Evolutionary conservation across 1,140 invertebrate species (phyloP).

Genomic region (Drosophila mojavensis): DNA sequence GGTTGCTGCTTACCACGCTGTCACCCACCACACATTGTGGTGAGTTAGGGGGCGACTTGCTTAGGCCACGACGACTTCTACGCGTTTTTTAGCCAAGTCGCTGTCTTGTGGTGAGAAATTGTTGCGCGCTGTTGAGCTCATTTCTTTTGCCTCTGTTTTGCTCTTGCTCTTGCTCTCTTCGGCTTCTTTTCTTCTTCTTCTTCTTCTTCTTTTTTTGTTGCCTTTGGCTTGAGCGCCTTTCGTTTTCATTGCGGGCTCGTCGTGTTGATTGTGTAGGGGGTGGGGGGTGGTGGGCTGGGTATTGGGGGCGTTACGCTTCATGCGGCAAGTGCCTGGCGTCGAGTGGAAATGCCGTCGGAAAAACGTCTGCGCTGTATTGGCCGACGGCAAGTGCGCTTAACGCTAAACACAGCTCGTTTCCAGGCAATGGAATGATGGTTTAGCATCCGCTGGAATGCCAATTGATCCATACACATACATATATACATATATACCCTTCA

Average conservation of each 20-base stretch:
- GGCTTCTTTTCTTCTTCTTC: not conserved
- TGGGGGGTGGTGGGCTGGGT: not conserved
- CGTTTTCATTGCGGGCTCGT: conserved; percentile 65
- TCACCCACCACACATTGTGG: conserved; percentile 56
- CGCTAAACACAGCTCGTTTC: not conserved
- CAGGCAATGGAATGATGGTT: conserved; percentile 1
- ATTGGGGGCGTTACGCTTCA: not conserved
- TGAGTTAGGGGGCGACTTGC: conserved; percentile 65
- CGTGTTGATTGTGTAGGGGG: conserved; percentile 6
- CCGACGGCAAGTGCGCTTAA: conserved; percentile 55
- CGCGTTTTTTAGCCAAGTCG: conserved; percentile 62
- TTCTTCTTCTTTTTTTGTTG: conserved; percentile 21
- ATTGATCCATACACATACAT: not conserved
- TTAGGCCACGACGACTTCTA: conserved; percentile 25
- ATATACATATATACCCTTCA: not conserved
- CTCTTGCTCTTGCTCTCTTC: not conserved
- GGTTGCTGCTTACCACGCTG: conserved; percentile 17
- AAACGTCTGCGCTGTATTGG: conserved; percentile 41
- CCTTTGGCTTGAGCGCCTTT: conserved; percentile 57
- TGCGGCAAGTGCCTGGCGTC: not conserved
- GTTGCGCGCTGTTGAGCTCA: conserved; percentile 65
- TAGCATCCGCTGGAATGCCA: too few species aligned
- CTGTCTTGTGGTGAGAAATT: conserved; percentile 76
- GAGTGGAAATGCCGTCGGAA: conserved; percentile 63
- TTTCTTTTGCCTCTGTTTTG: conserved; percentile 26